Base-by-base conservation (phyloP, 2,888 invertebrate genomes). In the Rhagonycha lutea region DNA sequence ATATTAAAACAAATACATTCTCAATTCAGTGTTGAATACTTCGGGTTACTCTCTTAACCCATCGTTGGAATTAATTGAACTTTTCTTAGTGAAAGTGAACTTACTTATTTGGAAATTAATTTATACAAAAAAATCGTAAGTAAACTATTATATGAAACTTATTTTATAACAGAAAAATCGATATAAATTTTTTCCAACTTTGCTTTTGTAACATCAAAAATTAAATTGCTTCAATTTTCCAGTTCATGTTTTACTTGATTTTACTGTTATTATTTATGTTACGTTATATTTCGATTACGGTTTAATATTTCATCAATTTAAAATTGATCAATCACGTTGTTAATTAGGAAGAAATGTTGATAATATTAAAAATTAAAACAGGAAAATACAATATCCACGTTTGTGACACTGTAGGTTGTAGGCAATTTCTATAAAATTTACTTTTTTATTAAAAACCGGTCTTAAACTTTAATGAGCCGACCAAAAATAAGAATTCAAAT, bases 11-110 rank as follows among this genome's bases (percentile, higher is more conserved):
- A 47, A 47, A 47, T 47, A 47, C n/a, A 47, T n/a, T n/a, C n/a
- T 47, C 47, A n/a, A 47, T 47, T n/a, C 47, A 23, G 72, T 69
- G 72, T 71, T 65, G 32, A 65, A 70, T 14, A 72, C 47, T 61
- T 68, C 75, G 76, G 78, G 79, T 80, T 78, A 32, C 74, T 77
- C 68, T 73, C 32, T 72, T 77, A 61, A 76, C 62, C 71, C 70
- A 76, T 70, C 77, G 74, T 80, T 78, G 72, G 77, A 78, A 68
- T 81, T 79, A 76, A 79, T 72, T 65, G 67, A 70, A 73, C 73
- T 74, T 76, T 26, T 68, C 73, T 72, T 61, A 79, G 80, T 80
- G 80, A 80, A 80, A 79, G 80, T 80, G 79, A 76, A 73, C 77
- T 73, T 61, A 77, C 47, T 23, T 61, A 70, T 65, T 72, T 73